A percentile compares a stretch with the other conserved stretches of the same genome.
Evolutionary conservation across 2,113 vertebrate species (phyloP).

Genomic region (Coryphaenoides rupestris): DNA sequence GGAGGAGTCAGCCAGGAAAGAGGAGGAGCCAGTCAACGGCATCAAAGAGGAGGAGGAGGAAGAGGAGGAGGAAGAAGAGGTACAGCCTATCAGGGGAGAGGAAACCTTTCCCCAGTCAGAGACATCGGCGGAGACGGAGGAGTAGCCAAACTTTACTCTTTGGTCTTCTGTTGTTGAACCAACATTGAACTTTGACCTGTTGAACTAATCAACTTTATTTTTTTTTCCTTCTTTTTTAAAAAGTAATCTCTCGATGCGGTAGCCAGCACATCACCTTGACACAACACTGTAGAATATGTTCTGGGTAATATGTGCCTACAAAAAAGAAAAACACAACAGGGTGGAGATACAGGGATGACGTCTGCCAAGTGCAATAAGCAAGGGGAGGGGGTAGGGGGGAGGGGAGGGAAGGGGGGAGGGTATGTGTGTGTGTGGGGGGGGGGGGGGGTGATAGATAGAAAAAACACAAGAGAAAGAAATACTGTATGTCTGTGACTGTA

Average conservation of each 20-base stretch:
- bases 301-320: constrained; percentile 80
- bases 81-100: constrained; percentile 44
- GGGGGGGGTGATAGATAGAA: too few species aligned
- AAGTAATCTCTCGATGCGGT: constrained; percentile 79
- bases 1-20: constrained; percentile 75
- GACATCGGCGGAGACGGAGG: constrained; percentile 54
- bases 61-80: constrained; percentile 81
- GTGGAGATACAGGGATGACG: constrained; percentile 19
- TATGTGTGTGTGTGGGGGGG: neutral
- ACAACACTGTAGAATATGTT: constrained; percentile 99
- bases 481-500: constrained; percentile 15
- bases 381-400: constrained; percentile 1
- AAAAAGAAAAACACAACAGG: constrained; percentile 60
- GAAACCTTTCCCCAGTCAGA: constrained; percentile 54
- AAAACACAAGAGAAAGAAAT: too few species aligned
- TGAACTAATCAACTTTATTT: constrained; percentile 10
- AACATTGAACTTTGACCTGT: constrained; percentile 47
- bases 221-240: constrained; percentile 57
- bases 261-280: constrained; percentile 98
- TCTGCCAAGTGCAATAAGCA: too few species aligned
- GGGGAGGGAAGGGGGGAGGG: constrained; percentile 10
- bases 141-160: constrained; percentile 53
- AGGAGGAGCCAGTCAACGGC: constrained; percentile 53
- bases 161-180: neutral
- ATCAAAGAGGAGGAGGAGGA: constrained; percentile 78